Evolutionary conservation across 1,140 invertebrate genomes (phyloP).

Genomic region (Palaemon carinicauda): DNA sequence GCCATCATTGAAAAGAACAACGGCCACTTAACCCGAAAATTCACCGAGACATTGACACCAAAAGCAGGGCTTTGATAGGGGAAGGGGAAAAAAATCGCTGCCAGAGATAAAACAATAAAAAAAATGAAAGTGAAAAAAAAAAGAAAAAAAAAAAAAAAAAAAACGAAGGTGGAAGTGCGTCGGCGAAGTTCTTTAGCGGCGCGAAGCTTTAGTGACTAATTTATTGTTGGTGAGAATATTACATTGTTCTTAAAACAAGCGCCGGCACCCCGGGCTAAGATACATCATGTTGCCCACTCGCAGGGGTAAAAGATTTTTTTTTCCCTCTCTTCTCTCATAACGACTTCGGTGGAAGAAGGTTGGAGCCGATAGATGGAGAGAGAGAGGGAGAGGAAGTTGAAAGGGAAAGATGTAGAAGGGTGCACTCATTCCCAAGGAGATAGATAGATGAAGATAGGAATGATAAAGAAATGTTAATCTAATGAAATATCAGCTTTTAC

Average conservation of each 20-base stretch:
- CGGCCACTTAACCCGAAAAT: neutral
- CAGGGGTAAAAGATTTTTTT: neutral
- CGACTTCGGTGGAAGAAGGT: neutral
- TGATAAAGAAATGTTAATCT: neutral
- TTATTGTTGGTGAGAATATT: slow-evolving; percentile 33
- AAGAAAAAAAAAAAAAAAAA: neutral
- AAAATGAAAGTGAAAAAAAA: too few relatives aligned
- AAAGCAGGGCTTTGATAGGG: neutral
- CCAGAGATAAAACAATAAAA: neutral
- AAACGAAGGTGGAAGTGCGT: neutral
- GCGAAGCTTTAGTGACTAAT: slow-evolving; percentile 23
- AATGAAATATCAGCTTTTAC: too few relatives aligned
- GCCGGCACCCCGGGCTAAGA: slow-evolving; percentile 22
- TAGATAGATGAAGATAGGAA: neutral
- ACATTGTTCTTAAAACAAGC: slow-evolving; percentile 39
- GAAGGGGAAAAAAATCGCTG: neutral
- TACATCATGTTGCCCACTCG: slow-evolving; percentile 31
- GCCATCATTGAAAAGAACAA: too few relatives aligned
- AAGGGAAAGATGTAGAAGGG: neutral
- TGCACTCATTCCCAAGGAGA: neutral
- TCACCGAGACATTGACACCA: neutral
- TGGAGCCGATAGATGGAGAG: neutral
- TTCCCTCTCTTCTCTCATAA: too few relatives aligned
- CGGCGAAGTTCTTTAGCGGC: slow-evolving; percentile 7
- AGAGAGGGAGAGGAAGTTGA: neutral